phyloP scores from a whole-genome alignment of 2,113 vertebrate genomes.

The Triplophysa dalaica region DNA sequence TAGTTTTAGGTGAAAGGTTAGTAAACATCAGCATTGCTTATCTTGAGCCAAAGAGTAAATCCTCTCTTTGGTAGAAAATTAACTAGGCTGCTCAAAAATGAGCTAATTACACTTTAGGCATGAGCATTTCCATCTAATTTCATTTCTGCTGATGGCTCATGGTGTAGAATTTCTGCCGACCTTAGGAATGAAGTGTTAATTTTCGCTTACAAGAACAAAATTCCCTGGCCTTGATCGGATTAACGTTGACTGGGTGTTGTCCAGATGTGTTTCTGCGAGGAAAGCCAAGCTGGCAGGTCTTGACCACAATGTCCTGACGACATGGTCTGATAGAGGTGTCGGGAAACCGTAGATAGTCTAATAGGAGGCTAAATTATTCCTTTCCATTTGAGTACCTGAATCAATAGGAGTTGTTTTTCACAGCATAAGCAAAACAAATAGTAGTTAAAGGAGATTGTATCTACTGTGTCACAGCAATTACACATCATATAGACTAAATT shows the following conservation, averaged over 20 bases:
- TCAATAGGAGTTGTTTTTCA: constrained; percentile 79
- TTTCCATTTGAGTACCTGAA: constrained; percentile 63
- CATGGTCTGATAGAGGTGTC: constrained; percentile 63
- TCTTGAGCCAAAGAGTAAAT: constrained; percentile 21
- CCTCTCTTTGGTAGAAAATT: constrained; percentile 13
- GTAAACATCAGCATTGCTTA: constrained; percentile 1
- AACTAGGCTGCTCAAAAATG: constrained; percentile 38
- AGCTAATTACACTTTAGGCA: constrained; percentile 45
- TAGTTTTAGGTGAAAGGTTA: neutral
- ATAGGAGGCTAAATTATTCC: constrained; percentile 68
- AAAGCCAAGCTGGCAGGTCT: constrained; percentile 67
- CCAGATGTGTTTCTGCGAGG: constrained; percentile 73
- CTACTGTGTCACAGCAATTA: constrained; percentile 57
- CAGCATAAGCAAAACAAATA: constrained; percentile 77
- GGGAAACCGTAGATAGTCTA: constrained; percentile 73
- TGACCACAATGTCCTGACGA: constrained; percentile 73
- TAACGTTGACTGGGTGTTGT: constrained; percentile 74
- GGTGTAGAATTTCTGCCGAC: constrained; percentile 80
- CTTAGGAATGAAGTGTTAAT: constrained; percentile 81
- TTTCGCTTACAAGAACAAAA: constrained; percentile 83
- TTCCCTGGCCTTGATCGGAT: constrained; percentile 72
- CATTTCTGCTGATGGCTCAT: constrained; percentile 56
- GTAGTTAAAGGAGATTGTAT: constrained; percentile 44
- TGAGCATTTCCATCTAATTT: constrained; percentile 64
- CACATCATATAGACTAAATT: constrained; percentile 59